Evolutionary conservation across 1,140 invertebrate species (phyloP).

Genomic region (Lepidurus apus): DNA sequence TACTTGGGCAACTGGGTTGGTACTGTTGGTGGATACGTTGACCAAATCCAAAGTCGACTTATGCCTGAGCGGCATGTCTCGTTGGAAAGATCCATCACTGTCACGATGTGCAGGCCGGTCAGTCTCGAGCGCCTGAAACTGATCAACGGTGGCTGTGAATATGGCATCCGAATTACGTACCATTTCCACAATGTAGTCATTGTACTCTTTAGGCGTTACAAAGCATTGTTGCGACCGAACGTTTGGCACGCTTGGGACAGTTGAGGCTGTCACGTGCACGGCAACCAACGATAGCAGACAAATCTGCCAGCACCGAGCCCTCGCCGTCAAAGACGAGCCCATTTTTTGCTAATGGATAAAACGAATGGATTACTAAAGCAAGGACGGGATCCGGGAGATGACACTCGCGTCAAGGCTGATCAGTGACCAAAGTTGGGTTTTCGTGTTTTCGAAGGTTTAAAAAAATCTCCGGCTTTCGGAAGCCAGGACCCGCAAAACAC

Average conservation of each 20-base stretch:
- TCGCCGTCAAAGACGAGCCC: background rate
- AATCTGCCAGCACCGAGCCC: background rate
- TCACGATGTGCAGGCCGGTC: background rate
- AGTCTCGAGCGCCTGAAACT: background rate
- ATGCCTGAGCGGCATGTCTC: conserved; percentile 8
- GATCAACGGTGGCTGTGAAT: background rate
- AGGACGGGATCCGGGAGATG: background rate
- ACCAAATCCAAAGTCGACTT: background rate
- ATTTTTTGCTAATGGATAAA: background rate
- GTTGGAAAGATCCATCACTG: background rate
- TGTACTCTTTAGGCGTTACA: conserved; percentile 2
- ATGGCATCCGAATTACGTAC: background rate
- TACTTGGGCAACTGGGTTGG: background rate
- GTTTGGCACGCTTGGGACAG: background rate
- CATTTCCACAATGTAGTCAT: conserved; percentile 4
- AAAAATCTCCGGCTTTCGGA: too few species aligned
- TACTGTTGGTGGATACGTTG: background rate
- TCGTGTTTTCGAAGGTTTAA: too few species aligned
- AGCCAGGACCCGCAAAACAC: too few species aligned
- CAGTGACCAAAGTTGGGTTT: too few species aligned
- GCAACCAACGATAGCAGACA: background rate
- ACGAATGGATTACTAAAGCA: background rate
- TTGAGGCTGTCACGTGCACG: background rate
- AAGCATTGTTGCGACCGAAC: background rate
- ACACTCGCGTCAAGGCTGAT: background rate